phyloP scores from a whole-genome alignment of 2,797 vertebrate species.

The Chelon auratus region DNA sequence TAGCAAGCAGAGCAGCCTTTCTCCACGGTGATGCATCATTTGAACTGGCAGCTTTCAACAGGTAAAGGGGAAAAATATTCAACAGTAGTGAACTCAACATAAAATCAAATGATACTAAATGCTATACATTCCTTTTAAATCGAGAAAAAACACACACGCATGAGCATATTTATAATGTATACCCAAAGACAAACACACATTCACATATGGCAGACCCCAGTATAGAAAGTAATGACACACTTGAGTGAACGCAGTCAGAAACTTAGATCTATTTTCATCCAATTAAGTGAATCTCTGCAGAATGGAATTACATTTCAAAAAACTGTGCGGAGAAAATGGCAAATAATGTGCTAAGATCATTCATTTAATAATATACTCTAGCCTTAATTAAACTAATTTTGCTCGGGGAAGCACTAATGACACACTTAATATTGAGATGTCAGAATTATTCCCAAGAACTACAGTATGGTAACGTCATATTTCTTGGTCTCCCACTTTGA shows the following conservation, averaged over 20 bases:
- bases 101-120: not conserved
- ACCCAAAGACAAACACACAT: not conserved
- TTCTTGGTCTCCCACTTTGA: constrained; percentile 39
- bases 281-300: constrained; percentile 55
- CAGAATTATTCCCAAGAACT: constrained; percentile 47
- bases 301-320: constrained; percentile 61
- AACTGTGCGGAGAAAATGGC: constrained; percentile 45
- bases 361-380: constrained; percentile 65
- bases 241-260: constrained; percentile 43
- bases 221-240: constrained; percentile 36
- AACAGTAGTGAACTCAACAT: not conserved
- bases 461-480: constrained; percentile 53
- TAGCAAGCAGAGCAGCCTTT: constrained; percentile 45
- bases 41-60: constrained; percentile 35
- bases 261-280: constrained; percentile 60
- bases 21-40: constrained; percentile 32
- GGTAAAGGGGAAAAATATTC: constrained; percentile 17
- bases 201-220: not conserved
- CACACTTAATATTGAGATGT: constrained; percentile 57
- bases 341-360: constrained; percentile 57
- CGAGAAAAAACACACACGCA: not conserved
- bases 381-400: constrained; percentile 71
- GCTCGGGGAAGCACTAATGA: constrained; percentile 61
- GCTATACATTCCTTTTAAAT: not conserved
- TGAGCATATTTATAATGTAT: not conserved